Percentiles rank a stretch among this genome's conserved stretches.
These are phyloP conservation scores for Pocillopora meandrina DNA, from an alignment of 92 coral and sea anemone genomes.

Conservation along the genomic window DNA sequence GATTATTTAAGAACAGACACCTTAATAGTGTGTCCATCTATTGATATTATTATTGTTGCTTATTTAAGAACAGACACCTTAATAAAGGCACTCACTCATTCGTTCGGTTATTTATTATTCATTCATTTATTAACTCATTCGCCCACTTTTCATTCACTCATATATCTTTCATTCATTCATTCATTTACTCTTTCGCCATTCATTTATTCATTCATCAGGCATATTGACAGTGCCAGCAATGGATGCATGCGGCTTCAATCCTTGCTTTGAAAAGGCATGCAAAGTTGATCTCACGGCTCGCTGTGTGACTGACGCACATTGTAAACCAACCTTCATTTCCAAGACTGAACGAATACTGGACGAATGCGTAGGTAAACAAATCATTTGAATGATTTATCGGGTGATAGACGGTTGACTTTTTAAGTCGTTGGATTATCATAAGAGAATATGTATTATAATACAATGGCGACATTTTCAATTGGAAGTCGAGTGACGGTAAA, in stretches of 20 bases:
- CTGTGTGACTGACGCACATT: conserved; percentile 76
- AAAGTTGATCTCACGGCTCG: conserved; percentile 61
- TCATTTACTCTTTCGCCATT: neutral
- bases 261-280: conserved; percentile 79
- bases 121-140: too few relatives aligned
- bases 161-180: neutral
- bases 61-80: too few relatives aligned
- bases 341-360: conserved; percentile 54
- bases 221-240: conserved; percentile 20
- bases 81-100: too few relatives aligned
- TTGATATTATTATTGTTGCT: too few relatives aligned
- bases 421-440: too few relatives aligned
- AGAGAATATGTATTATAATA: too few relatives aligned
- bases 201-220: conserved; percentile 5
- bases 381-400: neutral
- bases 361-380: conserved; percentile 77
- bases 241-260: conserved; percentile 72
- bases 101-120: too few relatives aligned
- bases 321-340: conserved; percentile 79
- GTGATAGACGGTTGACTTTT: neutral
- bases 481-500: too few relatives aligned
- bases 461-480: too few relatives aligned
- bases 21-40: too few relatives aligned
- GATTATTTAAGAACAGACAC: too few relatives aligned
- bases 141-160: too few relatives aligned